Conservation (phyloP, 1,140 invertebrate genomes). For the Procambarus clarkii region DNA sequence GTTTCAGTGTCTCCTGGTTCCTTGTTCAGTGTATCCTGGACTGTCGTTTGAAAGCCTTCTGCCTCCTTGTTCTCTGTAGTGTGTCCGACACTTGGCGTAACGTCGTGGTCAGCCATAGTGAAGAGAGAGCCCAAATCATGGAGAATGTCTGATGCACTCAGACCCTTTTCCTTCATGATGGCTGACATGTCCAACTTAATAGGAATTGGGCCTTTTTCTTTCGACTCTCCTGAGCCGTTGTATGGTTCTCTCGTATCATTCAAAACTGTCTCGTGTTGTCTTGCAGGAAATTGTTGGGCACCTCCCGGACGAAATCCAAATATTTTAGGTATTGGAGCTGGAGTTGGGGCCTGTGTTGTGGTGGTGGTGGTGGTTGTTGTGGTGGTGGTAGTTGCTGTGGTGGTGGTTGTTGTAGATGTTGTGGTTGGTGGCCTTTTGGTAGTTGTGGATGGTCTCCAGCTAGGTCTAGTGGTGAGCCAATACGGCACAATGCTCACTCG, state of each 20-base stretch:
- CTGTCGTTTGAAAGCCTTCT: background rate
- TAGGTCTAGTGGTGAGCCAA: conserved; percentile 41
- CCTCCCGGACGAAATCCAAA: conserved; percentile 53
- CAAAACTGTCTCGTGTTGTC: background rate
- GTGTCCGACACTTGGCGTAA: background rate
- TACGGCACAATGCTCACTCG: conserved; percentile 4
- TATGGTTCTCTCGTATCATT: background rate
- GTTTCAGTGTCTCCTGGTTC: no score
- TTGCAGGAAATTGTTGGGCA: background rate
- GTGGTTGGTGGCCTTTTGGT: background rate
- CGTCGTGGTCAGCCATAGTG: conserved; percentile 15
- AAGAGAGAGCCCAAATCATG: conserved; percentile 58
- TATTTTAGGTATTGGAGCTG: conserved; percentile 41
- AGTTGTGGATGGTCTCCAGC: conserved; percentile 47
- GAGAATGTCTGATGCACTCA: conserved; percentile 48
- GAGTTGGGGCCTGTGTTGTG: conserved; percentile 11
- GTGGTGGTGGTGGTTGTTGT: conserved; percentile 18
- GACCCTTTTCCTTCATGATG: conserved; percentile 53
- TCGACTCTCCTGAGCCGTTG: background rate
- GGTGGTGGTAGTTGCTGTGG: conserved; percentile 12
- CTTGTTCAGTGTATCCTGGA: background rate
- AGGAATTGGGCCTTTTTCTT: conserved; percentile 42
- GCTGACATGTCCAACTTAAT: conserved; percentile 45
- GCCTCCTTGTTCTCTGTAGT: background rate
- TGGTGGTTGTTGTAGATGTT: conserved; percentile 9